A percentile compares a stretch with the other conserved stretches of the same genome.
phyloP scores from a whole-genome alignment of 2,113 vertebrate genomes.

The Oreochromis aureus region DNA sequence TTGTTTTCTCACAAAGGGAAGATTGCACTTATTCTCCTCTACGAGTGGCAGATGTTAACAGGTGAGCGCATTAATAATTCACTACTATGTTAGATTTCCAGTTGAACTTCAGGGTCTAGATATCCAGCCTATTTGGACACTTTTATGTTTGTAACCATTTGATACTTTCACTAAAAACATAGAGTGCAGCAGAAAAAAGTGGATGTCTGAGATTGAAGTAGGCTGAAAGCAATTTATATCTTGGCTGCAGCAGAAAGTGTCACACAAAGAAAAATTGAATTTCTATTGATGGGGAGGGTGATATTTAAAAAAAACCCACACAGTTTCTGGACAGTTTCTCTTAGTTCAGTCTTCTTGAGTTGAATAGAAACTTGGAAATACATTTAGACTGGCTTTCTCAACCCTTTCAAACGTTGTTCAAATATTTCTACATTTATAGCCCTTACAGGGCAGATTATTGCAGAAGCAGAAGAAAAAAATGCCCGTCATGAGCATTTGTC shows the following conservation, averaged over 20 bases:
- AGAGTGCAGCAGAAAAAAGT: background rate
- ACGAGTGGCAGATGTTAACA: background rate
- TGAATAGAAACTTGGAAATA: background rate
- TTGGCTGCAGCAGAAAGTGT: background rate
- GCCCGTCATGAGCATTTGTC: background rate
- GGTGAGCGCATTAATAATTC: background rate
- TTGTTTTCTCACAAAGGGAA: background rate
- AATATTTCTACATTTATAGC: background rate
- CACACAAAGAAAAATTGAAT: background rate
- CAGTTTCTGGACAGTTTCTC: background rate
- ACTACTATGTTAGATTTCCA: background rate
- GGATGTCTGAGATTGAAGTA: background rate
- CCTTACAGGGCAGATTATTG: background rate
- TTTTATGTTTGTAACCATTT: background rate
- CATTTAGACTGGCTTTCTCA: background rate
- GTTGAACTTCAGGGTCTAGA: background rate
- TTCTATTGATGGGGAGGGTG: background rate
- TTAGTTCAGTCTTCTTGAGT: background rate
- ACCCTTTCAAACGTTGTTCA: background rate
- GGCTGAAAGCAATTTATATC: background rate
- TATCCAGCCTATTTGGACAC: background rate
- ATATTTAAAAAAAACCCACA: background rate
- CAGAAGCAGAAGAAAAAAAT: background rate
- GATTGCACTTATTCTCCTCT: background rate
- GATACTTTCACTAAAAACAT: background rate